Percentiles rank a stretch among this genome's conserved stretches.
Evolutionary conservation across 2,888 invertebrate genomes (phyloP).

Genomic region (Pyrochroa serraticornis): DNA sequence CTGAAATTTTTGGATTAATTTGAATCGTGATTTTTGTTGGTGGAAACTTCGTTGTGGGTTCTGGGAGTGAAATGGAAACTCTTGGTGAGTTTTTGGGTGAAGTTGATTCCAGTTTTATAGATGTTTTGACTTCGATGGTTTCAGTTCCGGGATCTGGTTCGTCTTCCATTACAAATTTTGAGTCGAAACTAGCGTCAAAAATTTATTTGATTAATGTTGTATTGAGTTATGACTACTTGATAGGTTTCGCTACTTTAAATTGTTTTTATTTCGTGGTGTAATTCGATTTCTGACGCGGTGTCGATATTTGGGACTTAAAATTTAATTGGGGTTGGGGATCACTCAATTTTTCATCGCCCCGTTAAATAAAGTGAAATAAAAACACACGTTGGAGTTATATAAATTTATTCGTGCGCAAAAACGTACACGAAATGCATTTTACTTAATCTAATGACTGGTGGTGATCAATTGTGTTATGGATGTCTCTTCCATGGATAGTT

Average conservation of each 20-base stretch:
- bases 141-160: conserved; percentile 5
- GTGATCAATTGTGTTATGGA: conserved; percentile 28
- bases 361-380: conserved; percentile 28
- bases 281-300: no score
- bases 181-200: not conserved
- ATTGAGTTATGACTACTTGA: no score
- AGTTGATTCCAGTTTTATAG: not conserved
- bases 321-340: no score
- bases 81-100: no score
- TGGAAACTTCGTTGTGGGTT: no score
- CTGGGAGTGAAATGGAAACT: no score
- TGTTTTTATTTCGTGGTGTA: no score
- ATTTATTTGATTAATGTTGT: no score
- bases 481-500: conserved; percentile 24
- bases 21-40: not conserved
- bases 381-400: conserved; percentile 30
- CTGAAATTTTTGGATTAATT: conserved; percentile 3
- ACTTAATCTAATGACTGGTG: conserved; percentile 37
- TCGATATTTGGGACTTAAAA: no score
- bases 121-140: not conserved
- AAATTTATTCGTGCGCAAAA: conserved; percentile 32
- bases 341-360: not conserved
- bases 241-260: no score
- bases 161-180: conserved; percentile 19
- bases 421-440: conserved; percentile 45